A percentile compares a stretch with the other conserved stretches of the same genome.
phyloP scores from a whole-genome alignment of 2,888 invertebrate genomes.

The Ormyrus nitidulus region DNA sequence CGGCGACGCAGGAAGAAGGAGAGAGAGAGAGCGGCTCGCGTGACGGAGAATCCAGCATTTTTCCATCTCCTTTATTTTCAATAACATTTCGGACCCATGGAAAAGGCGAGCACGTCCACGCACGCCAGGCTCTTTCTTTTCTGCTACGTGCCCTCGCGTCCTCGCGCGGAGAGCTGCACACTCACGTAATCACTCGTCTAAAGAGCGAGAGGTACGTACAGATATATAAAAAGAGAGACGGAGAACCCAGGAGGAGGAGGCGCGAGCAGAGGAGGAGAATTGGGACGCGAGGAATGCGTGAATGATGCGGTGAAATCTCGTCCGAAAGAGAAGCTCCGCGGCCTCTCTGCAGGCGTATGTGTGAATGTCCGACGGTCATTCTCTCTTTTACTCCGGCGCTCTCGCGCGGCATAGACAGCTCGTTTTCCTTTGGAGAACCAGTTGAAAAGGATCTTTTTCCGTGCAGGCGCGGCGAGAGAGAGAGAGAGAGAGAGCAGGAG shows the following conservation, averaged over 20 bases:
- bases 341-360: background rate
- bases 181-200: background rate
- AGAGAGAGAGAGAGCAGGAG: no score
- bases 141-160: constrained; percentile 16
- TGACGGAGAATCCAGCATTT: background rate
- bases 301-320: constrained; percentile 39
- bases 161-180: background rate
- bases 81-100: constrained; percentile 33
- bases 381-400: background rate
- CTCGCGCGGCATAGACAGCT: background rate
- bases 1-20: no score
- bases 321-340: constrained; percentile 10
- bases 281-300: constrained; percentile 23
- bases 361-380: constrained; percentile 17
- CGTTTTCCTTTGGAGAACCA: constrained; percentile 28
- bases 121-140: constrained; percentile 15
- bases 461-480: background rate
- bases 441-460: constrained; percentile 42
- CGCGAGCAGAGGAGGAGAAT: constrained; percentile 16
- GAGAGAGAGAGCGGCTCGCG: no score
- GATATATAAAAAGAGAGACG: background rate
- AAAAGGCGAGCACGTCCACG: constrained; percentile 19
- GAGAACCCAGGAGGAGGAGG: background rate
- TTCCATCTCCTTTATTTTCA: constrained; percentile 21
- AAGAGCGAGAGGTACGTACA: background rate